A percentile compares a stretch with the other conserved stretches of the same genome.
phyloP scores from a whole-genome alignment of 2,888 invertebrate genomes.

The Pterostichus niger region DNA sequence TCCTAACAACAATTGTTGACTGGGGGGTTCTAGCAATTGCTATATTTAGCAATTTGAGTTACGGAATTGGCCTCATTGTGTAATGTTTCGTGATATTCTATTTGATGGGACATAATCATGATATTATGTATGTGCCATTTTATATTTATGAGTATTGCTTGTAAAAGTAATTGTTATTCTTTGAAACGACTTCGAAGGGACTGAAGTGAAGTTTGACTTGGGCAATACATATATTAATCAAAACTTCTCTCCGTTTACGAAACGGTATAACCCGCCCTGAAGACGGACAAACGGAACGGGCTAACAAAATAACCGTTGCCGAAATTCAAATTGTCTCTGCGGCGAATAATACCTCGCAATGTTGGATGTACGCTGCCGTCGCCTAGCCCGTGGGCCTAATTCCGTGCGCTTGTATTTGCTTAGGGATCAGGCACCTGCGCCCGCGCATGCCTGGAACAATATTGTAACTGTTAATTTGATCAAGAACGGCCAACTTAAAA shows the following conservation, averaged over 20 bases:
- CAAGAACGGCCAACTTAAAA: slow-evolving; percentile 9
- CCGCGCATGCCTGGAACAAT: slow-evolving; percentile 31
- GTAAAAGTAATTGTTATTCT: background rate
- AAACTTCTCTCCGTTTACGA: slow-evolving; percentile 57
- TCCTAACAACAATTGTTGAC: no score
- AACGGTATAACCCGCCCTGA: slow-evolving; percentile 50
- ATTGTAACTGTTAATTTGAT: slow-evolving; percentile 55
- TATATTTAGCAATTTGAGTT: no score
- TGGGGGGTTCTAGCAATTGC: no score
- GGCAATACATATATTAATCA: slow-evolving; percentile 49
- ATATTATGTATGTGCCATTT: no score
- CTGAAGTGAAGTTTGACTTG: slow-evolving; percentile 14
- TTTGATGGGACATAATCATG: no score
- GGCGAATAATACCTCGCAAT: slow-evolving; percentile 52
- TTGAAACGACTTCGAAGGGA: background rate
- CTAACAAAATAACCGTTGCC: slow-evolving; percentile 65
- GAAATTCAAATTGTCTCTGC: slow-evolving; percentile 64
- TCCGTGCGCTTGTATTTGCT: slow-evolving; percentile 50
- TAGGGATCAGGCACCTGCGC: slow-evolving; percentile 51
- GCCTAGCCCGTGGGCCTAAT: slow-evolving; percentile 43
- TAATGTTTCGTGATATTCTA: no score
- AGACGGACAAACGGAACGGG: slow-evolving; percentile 63
- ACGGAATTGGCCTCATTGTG: no score
- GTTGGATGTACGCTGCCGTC: slow-evolving; percentile 8
- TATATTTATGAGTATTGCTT: no score